Evolutionary conservation across 2,888 invertebrate species (phyloP).

Genomic region (Eristalis pertinax): DNA sequence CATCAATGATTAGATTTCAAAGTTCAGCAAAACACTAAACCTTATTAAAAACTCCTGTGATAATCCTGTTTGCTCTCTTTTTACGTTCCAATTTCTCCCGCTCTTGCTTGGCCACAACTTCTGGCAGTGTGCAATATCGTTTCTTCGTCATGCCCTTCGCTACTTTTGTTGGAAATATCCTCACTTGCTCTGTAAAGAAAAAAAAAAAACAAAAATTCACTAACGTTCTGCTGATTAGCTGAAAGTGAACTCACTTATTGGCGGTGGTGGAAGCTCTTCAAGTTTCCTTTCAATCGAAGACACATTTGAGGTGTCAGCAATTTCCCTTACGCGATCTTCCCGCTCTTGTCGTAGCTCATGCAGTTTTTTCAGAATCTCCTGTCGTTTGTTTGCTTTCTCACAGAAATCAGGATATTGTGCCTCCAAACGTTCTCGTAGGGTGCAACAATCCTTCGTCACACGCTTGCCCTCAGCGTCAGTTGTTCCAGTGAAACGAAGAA

Average conservation of each 20-base stretch:
- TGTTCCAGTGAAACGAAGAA: constrained; percentile 75
- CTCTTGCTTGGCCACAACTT: constrained; percentile 86
- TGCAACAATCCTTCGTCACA: constrained; percentile 78
- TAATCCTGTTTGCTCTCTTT: constrained; percentile 87
- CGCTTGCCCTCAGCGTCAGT: constrained; percentile 24
- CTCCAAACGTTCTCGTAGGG: constrained; percentile 87
- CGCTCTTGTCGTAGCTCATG: constrained; percentile 77
- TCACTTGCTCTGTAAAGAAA: constrained; percentile 79
- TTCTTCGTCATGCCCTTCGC: constrained; percentile 84
- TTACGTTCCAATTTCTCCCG: constrained; percentile 84
- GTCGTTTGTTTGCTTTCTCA: constrained; percentile 81
- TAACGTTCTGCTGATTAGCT: background rate
- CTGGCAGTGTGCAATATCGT: constrained; percentile 87
- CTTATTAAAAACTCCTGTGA: constrained; percentile 89
- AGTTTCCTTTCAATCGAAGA: constrained; percentile 77
- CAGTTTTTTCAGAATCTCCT: constrained; percentile 78
- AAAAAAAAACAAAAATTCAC: too few relatives aligned
- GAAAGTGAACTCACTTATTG: constrained; percentile 77
- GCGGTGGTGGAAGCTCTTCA: constrained; percentile 79
- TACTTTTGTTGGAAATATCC: constrained; percentile 83
- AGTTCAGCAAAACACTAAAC: constrained; percentile 80
- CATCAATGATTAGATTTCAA: background rate
- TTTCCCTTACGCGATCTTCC: constrained; percentile 76
- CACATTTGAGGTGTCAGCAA: constrained; percentile 76
- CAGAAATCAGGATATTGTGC: constrained; percentile 88